phyloP scores from a whole-genome alignment of 2,797 vertebrate species.

The Chelmon rostratus region DNA sequence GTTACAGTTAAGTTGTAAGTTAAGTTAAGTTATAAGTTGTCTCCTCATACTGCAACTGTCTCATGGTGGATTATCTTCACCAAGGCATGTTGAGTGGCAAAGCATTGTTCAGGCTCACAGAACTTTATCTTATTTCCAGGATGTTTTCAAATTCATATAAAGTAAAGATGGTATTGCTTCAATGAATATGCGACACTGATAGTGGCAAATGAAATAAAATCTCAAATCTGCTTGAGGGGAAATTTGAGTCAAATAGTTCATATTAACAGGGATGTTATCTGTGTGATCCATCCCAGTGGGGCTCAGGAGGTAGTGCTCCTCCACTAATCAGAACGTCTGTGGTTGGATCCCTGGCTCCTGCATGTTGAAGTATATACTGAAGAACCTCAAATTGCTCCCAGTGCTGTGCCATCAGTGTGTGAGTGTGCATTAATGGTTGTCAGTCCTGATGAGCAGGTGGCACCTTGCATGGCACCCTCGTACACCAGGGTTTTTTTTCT shows the following conservation, averaged over 20 bases:
- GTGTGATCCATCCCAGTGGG: too few species aligned
- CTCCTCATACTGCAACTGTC: neutral
- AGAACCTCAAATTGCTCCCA: too few species aligned
- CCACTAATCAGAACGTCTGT: too few species aligned
- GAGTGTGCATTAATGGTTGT: too few species aligned
- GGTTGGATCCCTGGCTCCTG: too few species aligned
- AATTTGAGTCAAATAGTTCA: neutral
- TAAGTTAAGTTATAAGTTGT: neutral
- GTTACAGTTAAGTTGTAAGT: too few species aligned
- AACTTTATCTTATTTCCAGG: neutral
- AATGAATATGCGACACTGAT: neutral
- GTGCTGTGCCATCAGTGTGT: too few species aligned
- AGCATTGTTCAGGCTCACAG: neutral
- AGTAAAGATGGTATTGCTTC: neutral
- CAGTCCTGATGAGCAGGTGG: too few species aligned
- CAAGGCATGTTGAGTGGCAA: neutral
- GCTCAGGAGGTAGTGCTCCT: too few species aligned
- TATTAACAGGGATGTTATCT: neutral
- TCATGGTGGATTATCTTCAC: neutral
- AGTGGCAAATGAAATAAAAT: neutral
- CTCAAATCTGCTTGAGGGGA: neutral
- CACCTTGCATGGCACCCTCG: too few species aligned
- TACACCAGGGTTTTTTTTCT: too few species aligned
- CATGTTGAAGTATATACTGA: too few species aligned
- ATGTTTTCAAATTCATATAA: neutral